These are phyloP conservation scores for Noctua comes DNA, from an alignment of 2,888 invertebrate genomes.

Conservation along the genomic window DNA sequence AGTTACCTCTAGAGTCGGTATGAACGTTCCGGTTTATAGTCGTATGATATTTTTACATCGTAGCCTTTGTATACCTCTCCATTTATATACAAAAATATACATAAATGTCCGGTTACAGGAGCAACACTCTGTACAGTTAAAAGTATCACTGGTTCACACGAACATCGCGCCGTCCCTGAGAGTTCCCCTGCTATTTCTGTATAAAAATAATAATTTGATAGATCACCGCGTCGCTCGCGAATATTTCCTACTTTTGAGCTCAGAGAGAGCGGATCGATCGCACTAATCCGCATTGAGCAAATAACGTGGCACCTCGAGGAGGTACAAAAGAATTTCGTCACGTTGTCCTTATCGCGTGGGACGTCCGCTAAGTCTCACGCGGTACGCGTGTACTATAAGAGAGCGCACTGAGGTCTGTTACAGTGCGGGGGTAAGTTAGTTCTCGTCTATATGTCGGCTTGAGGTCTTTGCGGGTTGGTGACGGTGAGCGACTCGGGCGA, in stretches of 20 bases:
- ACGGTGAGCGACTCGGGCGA: constrained; percentile 81
- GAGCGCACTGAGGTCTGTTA: constrained; percentile 6
- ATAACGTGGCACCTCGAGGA: constrained; percentile 56
- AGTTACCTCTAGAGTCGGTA: constrained; percentile 79
- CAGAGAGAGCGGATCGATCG: constrained; percentile 64
- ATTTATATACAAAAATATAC: constrained; percentile 90
- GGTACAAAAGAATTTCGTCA: constrained; percentile 30
- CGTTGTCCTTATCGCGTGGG: constrained; percentile 20
- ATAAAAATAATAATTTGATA: constrained; percentile 84
- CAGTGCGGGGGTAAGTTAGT: not conserved
- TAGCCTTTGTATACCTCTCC: constrained; percentile 82
- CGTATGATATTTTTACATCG: constrained; percentile 86
- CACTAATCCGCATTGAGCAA: constrained; percentile 75
- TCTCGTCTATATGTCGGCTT: constrained; percentile 66
- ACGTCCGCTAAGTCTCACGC: constrained; percentile 12
- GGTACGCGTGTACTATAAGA: not conserved
- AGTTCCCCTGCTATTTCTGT: constrained; percentile 73
- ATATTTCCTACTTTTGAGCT: constrained; percentile 71
- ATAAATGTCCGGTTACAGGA: constrained; percentile 82
- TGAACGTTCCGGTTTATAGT: constrained; percentile 71
- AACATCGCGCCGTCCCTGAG: constrained; percentile 67
- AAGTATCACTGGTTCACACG: constrained; percentile 75
- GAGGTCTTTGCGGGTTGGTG: constrained; percentile 67
- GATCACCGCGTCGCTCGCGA: constrained; percentile 72
- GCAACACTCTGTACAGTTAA: constrained; percentile 73